Evolutionary conservation across 2,888 invertebrate species (phyloP).

Genomic region (Onchidella celtica): DNA sequence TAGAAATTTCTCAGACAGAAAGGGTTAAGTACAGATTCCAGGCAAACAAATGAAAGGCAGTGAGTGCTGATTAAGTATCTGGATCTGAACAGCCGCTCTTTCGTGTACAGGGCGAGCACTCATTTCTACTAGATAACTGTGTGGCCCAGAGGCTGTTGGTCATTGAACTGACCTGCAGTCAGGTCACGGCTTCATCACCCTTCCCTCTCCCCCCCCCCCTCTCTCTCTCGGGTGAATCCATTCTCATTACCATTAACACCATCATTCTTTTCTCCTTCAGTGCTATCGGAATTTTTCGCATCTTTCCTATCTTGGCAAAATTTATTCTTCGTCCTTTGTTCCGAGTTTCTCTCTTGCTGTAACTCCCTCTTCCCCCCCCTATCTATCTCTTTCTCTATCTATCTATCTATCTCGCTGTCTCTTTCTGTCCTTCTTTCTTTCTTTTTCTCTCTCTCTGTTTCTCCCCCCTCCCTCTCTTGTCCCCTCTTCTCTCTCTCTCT

Average conservation of each 20-base stretch:
- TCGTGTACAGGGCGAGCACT: no score
- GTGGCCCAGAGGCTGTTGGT: slow-evolving; percentile 13
- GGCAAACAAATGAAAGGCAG: no score
- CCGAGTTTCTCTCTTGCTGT: slow-evolving; percentile 19
- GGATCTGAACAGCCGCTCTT: no score
- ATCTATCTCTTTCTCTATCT: no score
- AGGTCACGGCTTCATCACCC: slow-evolving; percentile 3
- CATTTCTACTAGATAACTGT: no score
- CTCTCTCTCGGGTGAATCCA: background rate
- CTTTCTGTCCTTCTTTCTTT: no score
- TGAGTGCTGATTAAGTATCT: no score
- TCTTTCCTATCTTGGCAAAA: background rate
- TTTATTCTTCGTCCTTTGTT: slow-evolving; percentile 12
- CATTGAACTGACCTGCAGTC: background rate
- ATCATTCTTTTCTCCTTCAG: background rate
- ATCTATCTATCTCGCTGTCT: background rate
- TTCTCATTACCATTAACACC: background rate
- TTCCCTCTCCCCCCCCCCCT: background rate
- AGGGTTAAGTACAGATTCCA: no score
- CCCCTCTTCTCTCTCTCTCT: background rate
- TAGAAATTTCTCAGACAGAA: no score
- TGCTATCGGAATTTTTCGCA: background rate
- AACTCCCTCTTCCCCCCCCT: background rate
- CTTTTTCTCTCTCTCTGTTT: no score
- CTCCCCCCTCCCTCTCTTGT: no score